Conservation (phyloP, 2,113 vertebrate species). For the Thermophis baileyi region DNA sequence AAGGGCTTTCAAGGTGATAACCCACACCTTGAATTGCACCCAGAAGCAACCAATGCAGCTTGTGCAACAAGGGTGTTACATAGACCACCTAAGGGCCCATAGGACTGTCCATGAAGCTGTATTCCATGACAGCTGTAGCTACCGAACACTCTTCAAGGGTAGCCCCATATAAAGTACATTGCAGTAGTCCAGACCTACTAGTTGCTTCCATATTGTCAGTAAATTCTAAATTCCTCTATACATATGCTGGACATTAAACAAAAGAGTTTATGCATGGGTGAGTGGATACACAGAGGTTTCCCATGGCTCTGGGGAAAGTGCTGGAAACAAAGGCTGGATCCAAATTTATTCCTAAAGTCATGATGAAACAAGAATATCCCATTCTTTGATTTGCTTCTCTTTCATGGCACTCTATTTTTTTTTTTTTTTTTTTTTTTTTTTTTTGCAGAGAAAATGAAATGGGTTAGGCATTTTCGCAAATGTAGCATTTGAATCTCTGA, state of each 20-base stretch:
- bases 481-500: not conserved
- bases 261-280: not conserved
- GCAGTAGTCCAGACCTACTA: too few relatives aligned
- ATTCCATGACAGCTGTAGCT: too few relatives aligned
- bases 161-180: too few relatives aligned
- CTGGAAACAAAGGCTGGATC: not conserved
- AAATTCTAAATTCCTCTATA: not conserved
- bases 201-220: not conserved
- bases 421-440: too few relatives aligned
- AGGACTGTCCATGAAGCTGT: too few relatives aligned
- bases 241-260: not conserved
- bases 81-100: too few relatives aligned
- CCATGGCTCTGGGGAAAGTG: not conserved
- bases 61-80: too few relatives aligned
- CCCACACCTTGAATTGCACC: too few relatives aligned
- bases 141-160: too few relatives aligned
- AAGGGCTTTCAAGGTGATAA: too few relatives aligned
- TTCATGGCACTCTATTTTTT: not conserved
- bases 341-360: not conserved
- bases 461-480: not conserved
- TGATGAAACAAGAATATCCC: not conserved
- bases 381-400: not conserved
- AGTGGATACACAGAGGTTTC: too few relatives aligned
- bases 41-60: too few relatives aligned
- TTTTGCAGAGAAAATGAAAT: not conserved